These are phyloP conservation scores for Drosophila engyochracea DNA, from an alignment of 2,888 invertebrate species.

Conservation along the genomic window DNA sequence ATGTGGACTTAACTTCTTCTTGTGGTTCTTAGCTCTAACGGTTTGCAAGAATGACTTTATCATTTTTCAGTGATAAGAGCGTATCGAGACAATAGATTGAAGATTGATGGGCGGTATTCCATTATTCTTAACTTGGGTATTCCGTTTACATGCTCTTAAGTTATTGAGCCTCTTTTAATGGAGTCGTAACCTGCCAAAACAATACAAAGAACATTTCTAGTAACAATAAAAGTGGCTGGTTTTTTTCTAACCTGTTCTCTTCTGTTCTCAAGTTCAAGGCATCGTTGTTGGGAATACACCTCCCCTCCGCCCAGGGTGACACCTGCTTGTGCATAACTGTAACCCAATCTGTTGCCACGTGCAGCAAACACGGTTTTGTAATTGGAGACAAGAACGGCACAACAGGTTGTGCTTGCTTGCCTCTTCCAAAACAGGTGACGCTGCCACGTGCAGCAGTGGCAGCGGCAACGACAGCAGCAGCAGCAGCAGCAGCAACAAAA, in stretches of 20 bases:
- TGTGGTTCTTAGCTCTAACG: constrained; percentile 31
- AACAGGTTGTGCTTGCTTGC: constrained; percentile 49
- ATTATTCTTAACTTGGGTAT: not conserved
- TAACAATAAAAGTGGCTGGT: constrained; percentile 44
- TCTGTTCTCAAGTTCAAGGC: constrained; percentile 59
- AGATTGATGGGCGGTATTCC: constrained; percentile 5
- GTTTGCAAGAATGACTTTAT: constrained; percentile 5
- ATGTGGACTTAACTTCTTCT: not conserved
- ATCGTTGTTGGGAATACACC: not conserved
- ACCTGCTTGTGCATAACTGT: constrained; percentile 46
- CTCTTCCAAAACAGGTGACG: constrained; percentile 26
- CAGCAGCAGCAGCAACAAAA: constrained; percentile 32
- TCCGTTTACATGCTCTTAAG: constrained; percentile 7
- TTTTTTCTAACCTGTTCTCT: constrained; percentile 22
- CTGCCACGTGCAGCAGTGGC: constrained; percentile 52
- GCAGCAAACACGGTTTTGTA: constrained; percentile 54
- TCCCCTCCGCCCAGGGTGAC: not conserved
- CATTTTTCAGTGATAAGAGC: constrained; percentile 11
- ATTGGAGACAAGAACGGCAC: constrained; percentile 59
- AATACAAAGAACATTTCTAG: constrained; percentile 4
- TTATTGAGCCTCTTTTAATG: constrained; percentile 13
- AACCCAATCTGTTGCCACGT: constrained; percentile 63
- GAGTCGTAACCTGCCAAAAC: constrained; percentile 14
- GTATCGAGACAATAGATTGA: constrained; percentile 7
- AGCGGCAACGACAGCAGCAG: constrained; percentile 17